Evolutionary conservation across 2,113 vertebrate species (phyloP).

Genomic region (Natator depressus): DNA sequence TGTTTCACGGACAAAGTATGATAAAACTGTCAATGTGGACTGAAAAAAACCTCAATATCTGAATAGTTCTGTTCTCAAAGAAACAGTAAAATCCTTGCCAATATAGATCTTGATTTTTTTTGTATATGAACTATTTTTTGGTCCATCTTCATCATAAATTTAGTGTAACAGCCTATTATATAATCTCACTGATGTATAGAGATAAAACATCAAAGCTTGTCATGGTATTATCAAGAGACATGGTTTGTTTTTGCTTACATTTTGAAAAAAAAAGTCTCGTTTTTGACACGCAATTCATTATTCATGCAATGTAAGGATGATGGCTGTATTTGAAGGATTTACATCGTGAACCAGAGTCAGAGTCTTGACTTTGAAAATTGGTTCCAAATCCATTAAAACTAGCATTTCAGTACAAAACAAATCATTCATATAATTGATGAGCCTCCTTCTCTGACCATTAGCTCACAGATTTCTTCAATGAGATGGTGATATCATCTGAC

Average conservation of each 20-base stretch:
- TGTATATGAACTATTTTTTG: neutral
- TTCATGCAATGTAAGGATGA: neutral
- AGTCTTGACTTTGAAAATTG: constrained; percentile 40
- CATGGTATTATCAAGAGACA: neutral
- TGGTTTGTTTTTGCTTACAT: neutral
- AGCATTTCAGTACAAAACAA: constrained; percentile 11
- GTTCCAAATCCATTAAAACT: constrained; percentile 42
- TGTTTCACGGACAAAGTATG: neutral
- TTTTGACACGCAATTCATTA: neutral
- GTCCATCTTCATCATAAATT: neutral
- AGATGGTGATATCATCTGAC: neutral
- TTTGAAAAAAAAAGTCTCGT: neutral
- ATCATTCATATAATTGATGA: constrained; percentile 47
- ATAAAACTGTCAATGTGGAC: neutral
- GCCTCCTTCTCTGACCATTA: neutral
- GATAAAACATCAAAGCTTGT: neutral
- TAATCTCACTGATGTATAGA: neutral
- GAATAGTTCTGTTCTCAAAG: neutral
- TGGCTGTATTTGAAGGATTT: neutral
- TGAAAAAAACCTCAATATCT: neutral
- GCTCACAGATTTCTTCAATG: neutral
- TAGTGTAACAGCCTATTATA: rapidly evolving
- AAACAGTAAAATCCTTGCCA: rapidly evolving
- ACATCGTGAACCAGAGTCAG: neutral
- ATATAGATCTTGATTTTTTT: rapidly evolving